Percentiles rank a stretch among this genome's conserved stretches.
Evolutionary conservation across 2,113 vertebrate species (phyloP).

Genomic region (Ascaphus truei): DNA sequence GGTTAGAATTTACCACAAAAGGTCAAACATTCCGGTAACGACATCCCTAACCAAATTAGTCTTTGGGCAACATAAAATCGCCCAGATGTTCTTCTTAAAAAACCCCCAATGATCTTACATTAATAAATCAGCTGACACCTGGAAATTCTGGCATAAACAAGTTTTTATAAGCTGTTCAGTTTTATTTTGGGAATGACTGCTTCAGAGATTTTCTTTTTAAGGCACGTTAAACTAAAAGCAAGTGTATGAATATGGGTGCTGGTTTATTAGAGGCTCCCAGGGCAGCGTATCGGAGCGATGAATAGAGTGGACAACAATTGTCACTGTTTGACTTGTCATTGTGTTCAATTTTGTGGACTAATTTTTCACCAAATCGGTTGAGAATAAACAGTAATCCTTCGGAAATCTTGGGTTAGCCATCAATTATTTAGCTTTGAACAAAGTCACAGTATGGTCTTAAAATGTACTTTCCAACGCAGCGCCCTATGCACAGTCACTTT

Average conservation of each 20-base stretch:
- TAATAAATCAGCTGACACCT: slow-evolving; percentile 83
- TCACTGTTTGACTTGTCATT: not conserved
- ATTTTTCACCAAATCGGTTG: not conserved
- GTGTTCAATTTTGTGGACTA: not conserved
- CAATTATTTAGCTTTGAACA: not conserved
- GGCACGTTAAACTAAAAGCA: slow-evolving; percentile 56
- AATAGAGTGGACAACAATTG: not conserved
- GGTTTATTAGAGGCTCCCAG: slow-evolving; percentile 45
- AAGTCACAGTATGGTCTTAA: not conserved
- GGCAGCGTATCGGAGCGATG: not conserved
- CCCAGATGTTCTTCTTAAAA: slow-evolving; percentile 70
- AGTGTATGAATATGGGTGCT: slow-evolving; percentile 49
- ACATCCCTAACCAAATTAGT: slow-evolving; percentile 51
- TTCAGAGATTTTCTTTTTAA: slow-evolving; percentile 68
- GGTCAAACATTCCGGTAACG: slow-evolving; percentile 45
- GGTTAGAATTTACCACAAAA: not conserved
- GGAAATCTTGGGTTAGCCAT: not conserved
- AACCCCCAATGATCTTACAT: slow-evolving; percentile 60
- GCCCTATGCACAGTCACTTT: too few species aligned
- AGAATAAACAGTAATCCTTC: not conserved
- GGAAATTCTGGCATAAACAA: slow-evolving; percentile 91
- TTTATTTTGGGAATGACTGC: slow-evolving; percentile 78
- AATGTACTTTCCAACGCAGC: not conserved
- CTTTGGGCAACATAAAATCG: slow-evolving; percentile 49
- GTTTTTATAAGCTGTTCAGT: slow-evolving; percentile 84